Percentiles rank a stretch among this genome's conserved stretches.
Conservation (phyloP, 2,888 invertebrate genomes). For the Teleogryllus oceanicus region DNA sequence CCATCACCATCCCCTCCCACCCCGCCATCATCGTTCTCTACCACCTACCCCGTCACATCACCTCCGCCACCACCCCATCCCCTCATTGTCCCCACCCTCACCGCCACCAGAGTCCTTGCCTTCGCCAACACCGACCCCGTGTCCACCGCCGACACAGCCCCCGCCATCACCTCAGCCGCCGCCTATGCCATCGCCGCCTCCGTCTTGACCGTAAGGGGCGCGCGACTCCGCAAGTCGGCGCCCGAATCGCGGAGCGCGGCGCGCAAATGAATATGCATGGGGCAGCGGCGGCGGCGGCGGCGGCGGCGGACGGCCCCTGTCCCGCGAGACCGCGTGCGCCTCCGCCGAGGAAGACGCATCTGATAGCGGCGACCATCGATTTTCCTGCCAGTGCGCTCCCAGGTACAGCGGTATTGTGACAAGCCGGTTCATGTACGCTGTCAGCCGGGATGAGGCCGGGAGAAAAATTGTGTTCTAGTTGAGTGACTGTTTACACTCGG, state of each 20-base stretch:
- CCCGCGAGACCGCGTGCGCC: too few relatives aligned
- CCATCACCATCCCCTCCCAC: too few relatives aligned
- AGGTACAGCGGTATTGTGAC: conserved; percentile 9
- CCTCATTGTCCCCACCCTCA: background rate
- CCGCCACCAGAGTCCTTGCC: background rate
- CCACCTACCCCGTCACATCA: too few relatives aligned
- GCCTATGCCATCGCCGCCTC: background rate
- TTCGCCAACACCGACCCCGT: background rate
- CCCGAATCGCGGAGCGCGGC: background rate
- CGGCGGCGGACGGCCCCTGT: background rate
- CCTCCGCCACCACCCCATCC: too few relatives aligned
- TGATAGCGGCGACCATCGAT: conserved; percentile 9
- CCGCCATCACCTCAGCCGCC: background rate
- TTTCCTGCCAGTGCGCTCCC: conserved; percentile 7
- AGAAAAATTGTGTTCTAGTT: conserved; percentile 18
- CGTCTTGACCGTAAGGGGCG: background rate
- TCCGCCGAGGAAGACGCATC: background rate
- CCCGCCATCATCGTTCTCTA: too few relatives aligned
- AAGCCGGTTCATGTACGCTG: conserved; percentile 18
- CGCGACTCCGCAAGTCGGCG: background rate
- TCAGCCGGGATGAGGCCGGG: background rate
- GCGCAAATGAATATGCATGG: conserved; percentile 18
- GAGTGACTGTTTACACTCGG: conserved; percentile 10
- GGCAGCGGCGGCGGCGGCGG: background rate
- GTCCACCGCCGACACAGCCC: background rate